Conservation (phyloP, 2,113 vertebrate species). For the Charina bottae region DNA sequence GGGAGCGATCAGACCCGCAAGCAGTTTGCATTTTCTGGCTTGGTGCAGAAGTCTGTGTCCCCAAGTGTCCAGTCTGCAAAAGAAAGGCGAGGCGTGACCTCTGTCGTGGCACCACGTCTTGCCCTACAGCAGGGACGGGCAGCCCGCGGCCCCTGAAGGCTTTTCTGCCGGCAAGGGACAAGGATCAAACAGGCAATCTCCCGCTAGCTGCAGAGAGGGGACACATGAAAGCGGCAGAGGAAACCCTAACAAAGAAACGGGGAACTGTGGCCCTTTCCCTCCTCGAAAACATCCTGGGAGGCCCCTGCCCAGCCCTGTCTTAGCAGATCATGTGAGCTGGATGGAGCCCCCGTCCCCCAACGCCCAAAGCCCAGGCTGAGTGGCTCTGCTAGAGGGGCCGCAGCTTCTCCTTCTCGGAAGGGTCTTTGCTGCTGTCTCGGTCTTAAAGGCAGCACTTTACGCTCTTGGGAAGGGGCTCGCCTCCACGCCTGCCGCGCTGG, state of each 20-base stretch:
- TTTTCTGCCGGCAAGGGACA: neutral
- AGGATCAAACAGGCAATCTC: neutral
- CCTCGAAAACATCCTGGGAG: neutral
- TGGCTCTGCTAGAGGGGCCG: neutral
- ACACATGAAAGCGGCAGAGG: neutral
- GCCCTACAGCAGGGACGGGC: neutral
- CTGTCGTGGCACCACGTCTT: neutral
- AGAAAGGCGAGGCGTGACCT: neutral
- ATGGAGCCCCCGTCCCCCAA: neutral
- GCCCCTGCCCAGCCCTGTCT: neutral
- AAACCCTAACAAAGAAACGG: neutral
- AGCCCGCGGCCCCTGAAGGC: neutral
- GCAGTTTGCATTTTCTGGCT: neutral
- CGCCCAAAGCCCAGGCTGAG: neutral
- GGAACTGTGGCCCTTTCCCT: neutral
- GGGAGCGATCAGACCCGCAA: neutral
- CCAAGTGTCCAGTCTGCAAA: neutral
- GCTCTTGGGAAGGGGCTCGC: neutral
- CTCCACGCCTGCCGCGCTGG: neutral
- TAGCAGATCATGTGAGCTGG: neutral
- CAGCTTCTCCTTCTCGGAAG: no score
- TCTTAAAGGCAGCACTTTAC: neutral
- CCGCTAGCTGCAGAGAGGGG: neutral
- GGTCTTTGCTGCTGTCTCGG: neutral
- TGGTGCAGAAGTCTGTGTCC: neutral